phyloP scores from a whole-genome alignment of 2,113 vertebrate species.

The Anguilla japonica region DNA sequence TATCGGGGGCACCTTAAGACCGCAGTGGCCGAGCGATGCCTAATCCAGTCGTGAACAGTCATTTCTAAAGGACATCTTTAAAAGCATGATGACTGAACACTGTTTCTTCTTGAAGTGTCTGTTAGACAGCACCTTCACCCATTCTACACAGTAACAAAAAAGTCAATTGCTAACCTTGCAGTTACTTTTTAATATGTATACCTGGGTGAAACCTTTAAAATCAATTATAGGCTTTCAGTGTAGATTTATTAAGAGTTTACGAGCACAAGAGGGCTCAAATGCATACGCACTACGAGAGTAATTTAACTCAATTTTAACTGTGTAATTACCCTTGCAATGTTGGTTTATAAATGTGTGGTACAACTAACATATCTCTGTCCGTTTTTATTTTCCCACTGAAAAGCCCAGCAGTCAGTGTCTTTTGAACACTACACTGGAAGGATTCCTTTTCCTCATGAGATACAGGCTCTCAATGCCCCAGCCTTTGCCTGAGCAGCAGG shows the following conservation, averaged over 20 bases:
- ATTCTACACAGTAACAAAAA: neutral
- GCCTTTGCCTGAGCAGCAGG: neutral
- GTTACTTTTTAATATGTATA: neutral
- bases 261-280: neutral
- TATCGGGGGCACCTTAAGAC: conserved; percentile 15
- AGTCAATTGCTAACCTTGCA: neutral
- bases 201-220: neutral
- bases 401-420: neutral
- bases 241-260: neutral
- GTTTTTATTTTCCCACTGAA: neutral
- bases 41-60: neutral
- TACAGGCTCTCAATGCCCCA: neutral
- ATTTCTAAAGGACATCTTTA: neutral
- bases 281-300: neutral
- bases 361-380: neutral
- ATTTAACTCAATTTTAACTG: neutral
- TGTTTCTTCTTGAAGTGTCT: neutral
- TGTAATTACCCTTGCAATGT: neutral
- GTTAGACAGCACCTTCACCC: neutral
- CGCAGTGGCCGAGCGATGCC: neutral
- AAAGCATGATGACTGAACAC: neutral
- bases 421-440: neutral
- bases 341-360: neutral
- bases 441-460: neutral
- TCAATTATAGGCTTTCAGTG: neutral